Evolutionary conservation across 2,113 vertebrate species (phyloP), one percentile per base, ranked within the genome.

Genomic region (Aspidoscelis tigris): DNA sequence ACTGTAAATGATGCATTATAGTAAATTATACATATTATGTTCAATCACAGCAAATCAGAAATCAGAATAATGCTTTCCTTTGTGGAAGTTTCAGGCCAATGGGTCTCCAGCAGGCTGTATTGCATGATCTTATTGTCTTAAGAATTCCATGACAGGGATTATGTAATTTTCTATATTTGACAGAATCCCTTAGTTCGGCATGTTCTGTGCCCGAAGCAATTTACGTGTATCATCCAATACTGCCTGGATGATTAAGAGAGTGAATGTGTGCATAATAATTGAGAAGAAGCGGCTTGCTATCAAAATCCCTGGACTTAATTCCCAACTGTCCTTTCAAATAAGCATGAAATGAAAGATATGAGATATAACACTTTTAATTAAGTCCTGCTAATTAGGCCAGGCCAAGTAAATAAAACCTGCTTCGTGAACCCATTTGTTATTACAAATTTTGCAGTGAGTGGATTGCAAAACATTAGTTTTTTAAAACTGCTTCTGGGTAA

Each of bases 41-140:
- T 92, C 92, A 89, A 91, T 90, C 83, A 91, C 93, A 94, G 86
- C 78, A 70, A 89, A 5, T 82, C 87, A 81, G 55, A 91, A 94
- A 89, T 50, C 84, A 93, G 88, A 94, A 84, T 83, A 86, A 79
- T 88, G 7, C 88, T 91, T 92, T 76, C 91, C 89, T 61, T 87
- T n/a, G 43, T 83, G 87, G 68, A 81, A 84, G 24, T 74, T 90
- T 87, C 90, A 94, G 91, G 77, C 87, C 94, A 76, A 78, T 83
- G 76, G 79, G 73, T 76, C 88, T 93, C 68, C 86, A 91, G 80
- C 80, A 93, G 91, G 83, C 11, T 53, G 61, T 82, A 55, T 16
- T 77, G 10, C 76, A 79, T 58, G 76, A 78, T 73, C 69, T 83
- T 82, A 20, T 87, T 93, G 93, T 92, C 88, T 91, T 81, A 91